Conservation (phyloP, 2,888 invertebrate species). For the Chrysolina americana region DNA sequence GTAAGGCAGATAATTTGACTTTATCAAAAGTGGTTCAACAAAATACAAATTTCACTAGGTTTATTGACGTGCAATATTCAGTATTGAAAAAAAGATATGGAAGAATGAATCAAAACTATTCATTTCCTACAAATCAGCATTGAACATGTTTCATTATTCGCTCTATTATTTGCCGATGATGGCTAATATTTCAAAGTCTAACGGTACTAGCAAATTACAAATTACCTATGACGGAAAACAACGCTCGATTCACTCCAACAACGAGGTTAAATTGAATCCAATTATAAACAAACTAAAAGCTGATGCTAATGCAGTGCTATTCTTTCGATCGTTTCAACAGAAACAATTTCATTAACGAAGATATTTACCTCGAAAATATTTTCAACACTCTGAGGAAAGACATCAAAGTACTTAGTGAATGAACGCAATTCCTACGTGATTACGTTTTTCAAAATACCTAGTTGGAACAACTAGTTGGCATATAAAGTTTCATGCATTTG, state of each 20-base stretch:
- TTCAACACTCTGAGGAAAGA: not conserved
- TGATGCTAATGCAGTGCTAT: not conserved
- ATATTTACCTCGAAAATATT: not conserved
- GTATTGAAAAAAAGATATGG: not conserved
- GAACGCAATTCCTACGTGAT: not conserved
- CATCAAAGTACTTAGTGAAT: not conserved
- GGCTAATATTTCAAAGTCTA: conserved; percentile 5
- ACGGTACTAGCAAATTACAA: conserved; percentile 8
- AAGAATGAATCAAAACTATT: not conserved
- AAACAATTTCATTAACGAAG: not conserved
- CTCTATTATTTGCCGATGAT: conserved; percentile 7
- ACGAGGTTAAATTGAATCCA: conserved; percentile 4
- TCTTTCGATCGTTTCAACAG: not conserved
- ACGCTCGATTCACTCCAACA: not conserved
- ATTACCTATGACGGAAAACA: conserved; percentile 2
- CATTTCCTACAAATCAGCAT: not conserved
- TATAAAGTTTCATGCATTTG: too few relatives aligned
- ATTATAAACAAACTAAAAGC: conserved; percentile 4
- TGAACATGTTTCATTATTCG: not conserved
- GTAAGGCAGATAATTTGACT: too few relatives aligned
- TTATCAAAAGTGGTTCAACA: too few relatives aligned
- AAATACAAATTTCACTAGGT: not conserved
- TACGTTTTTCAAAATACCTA: too few relatives aligned
- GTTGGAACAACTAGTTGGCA: too few relatives aligned
- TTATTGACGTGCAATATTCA: not conserved